Evolutionary conservation across 2,888 invertebrate species (phyloP).

Genomic region (Ametastegia equiseti): DNA sequence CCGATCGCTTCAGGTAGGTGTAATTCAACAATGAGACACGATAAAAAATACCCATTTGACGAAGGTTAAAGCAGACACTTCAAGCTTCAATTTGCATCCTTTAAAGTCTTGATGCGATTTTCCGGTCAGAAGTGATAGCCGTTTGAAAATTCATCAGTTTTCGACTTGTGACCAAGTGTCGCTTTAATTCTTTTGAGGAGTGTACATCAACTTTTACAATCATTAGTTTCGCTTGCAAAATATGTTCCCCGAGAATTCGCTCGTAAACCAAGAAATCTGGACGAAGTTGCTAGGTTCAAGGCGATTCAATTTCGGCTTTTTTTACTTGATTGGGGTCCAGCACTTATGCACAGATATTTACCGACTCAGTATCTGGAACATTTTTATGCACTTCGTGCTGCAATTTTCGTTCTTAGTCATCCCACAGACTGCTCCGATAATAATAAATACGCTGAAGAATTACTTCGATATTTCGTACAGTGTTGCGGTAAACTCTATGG

Average conservation of each 20-base stretch:
- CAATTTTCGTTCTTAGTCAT: constrained; percentile 53
- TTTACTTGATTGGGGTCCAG: constrained; percentile 55
- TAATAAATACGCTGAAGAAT: constrained; percentile 50
- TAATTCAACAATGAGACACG: too few species aligned
- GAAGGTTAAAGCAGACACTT: too few species aligned
- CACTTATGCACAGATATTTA: constrained; percentile 52
- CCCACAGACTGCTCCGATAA: constrained; percentile 36
- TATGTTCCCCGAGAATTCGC: constrained; percentile 53
- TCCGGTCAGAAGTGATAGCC: too few species aligned
- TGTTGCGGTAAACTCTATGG: constrained; percentile 53
- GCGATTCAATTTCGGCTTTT: constrained; percentile 54
- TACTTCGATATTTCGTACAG: constrained; percentile 56
- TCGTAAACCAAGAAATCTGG: too few species aligned
- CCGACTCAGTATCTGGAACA: constrained; percentile 51
- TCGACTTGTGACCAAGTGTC: too few species aligned
- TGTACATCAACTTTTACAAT: neutral
- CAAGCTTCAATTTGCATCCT: too few species aligned
- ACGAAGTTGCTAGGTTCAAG: constrained; percentile 54
- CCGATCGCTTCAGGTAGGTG: too few species aligned
- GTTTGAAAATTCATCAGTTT: too few species aligned
- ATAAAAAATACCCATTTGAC: too few species aligned
- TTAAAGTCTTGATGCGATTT: too few species aligned
- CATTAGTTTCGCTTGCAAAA: neutral
- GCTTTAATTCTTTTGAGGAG: too few species aligned
- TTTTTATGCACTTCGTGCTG: constrained; percentile 54